Conservation (phyloP, 2,797 vertebrate species). For the Masticophis lateralis region DNA sequence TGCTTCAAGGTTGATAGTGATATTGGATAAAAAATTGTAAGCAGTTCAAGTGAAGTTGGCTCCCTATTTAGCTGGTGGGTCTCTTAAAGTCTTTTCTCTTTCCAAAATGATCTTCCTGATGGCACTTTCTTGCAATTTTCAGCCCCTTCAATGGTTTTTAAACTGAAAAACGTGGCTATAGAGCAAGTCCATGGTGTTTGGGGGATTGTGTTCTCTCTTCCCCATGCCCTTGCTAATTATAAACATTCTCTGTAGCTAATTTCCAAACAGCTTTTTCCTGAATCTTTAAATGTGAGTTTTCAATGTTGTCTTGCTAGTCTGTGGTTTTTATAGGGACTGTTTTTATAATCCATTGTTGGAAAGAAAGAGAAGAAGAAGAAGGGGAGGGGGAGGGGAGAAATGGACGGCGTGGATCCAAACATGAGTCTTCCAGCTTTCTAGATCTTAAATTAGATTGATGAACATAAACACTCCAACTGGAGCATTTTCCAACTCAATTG, state of each 20-base stretch:
- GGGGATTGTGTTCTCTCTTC: constrained; percentile 47
- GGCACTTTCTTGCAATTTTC: not conserved
- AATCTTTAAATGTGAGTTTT: constrained; percentile 62
- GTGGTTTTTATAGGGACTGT: constrained; percentile 69
- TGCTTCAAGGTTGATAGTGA: no score
- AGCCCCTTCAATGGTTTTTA: not conserved
- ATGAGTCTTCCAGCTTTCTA: constrained; percentile 74
- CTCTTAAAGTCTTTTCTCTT: not conserved
- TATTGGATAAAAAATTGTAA: not conserved
- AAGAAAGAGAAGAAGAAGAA: constrained; percentile 56
- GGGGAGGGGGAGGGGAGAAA: not conserved
- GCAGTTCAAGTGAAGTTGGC: not conserved
- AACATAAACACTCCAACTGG: constrained; percentile 83
- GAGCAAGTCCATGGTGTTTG: constrained; percentile 24
- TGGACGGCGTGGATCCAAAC: constrained; percentile 70
- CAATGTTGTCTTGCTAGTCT: constrained; percentile 66
- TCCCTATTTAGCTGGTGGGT: not conserved
- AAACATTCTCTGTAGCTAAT: constrained; percentile 64
- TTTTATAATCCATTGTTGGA: constrained; percentile 71
- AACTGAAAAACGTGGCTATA: not conserved
- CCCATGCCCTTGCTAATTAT: constrained; percentile 67
- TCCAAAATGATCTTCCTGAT: not conserved
- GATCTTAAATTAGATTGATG: constrained; percentile 87
- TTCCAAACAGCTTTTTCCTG: constrained; percentile 60
- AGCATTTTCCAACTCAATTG: constrained; percentile 81